Percentiles rank a stretch among this genome's conserved stretches.
Evolutionary conservation across 2,888 invertebrate genomes (phyloP).

Genomic region (Plusia festucae): DNA sequence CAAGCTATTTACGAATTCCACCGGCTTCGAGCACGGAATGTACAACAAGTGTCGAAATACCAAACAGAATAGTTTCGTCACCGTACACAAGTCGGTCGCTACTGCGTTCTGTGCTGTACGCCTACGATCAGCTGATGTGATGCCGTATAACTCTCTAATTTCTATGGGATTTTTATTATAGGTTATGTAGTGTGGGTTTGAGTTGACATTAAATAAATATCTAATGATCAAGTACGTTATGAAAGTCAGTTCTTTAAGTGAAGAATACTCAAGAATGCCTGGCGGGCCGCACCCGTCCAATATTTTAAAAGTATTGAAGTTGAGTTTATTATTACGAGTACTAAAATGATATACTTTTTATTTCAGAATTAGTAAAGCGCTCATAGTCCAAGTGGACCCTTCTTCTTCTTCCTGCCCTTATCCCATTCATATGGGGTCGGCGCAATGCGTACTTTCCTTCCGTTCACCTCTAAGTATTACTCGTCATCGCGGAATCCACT

Average conservation of each 20-base stretch:
- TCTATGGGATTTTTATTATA: neutral
- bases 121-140: neutral
- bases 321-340: neutral
- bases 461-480: too few species aligned
- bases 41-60: conserved; percentile 6
- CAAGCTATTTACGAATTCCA: neutral
- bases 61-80: neutral
- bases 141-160: neutral
- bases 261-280: too few species aligned
- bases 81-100: neutral
- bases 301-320: neutral
- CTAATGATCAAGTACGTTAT: neutral
- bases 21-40: neutral
- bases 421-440: too few species aligned
- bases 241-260: neutral
- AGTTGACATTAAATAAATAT: neutral
- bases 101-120: neutral
- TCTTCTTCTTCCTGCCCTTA: too few species aligned
- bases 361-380: neutral
- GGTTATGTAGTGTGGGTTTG: neutral
- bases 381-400: neutral
- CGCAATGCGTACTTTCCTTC: too few species aligned
- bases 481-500: too few species aligned
- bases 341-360: neutral
- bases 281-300: too few species aligned